These are phyloP conservation scores for Drosophila insularis DNA, from an alignment of 1,140 invertebrate species.

Conservation along the genomic window DNA sequence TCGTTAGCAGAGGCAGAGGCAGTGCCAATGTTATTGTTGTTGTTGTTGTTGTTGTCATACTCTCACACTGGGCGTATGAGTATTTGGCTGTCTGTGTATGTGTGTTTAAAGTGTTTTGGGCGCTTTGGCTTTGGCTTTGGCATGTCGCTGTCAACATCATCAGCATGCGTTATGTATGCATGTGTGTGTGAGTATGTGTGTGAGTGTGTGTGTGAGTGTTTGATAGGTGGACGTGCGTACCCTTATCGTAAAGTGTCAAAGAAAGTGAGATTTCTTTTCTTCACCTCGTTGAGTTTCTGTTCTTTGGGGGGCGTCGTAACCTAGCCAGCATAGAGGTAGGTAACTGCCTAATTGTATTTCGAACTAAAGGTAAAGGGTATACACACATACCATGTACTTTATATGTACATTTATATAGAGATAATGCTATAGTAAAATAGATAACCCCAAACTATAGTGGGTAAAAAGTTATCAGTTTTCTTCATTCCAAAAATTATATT, in stretches of 20 bases:
- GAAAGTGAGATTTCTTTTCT: conserved; percentile 50
- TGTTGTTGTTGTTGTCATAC: not conserved
- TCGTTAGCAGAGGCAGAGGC: conserved; percentile 25
- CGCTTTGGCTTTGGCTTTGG: conserved; percentile 5
- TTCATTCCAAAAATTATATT: not conserved
- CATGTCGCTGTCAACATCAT: conserved; percentile 32
- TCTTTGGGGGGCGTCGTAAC: conserved; percentile 4
- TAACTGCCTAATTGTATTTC: not conserved
- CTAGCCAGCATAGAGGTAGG: conserved; percentile 13
- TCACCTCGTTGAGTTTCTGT: not conserved
- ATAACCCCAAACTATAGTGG: not conserved
- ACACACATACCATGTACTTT: too few relatives aligned
- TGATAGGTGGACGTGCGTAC: conserved; percentile 19
- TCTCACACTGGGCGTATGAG: not conserved
- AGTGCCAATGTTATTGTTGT: not conserved
- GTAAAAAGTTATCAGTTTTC: not conserved
- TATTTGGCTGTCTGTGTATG: not conserved
- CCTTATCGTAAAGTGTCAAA: conserved; percentile 49
- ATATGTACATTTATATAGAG: not conserved
- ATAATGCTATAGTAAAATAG: not conserved
- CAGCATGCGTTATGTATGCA: conserved; percentile 34
- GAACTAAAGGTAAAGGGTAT: not conserved
- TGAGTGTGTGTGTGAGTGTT: conserved; percentile 22
- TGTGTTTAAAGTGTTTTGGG: conserved; percentile 26
- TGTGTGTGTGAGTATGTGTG: not conserved